These are phyloP conservation scores for Chiloscyllium plagiosum DNA, from an alignment of 2,113 vertebrate genomes.

Conservation along the genomic window DNA sequence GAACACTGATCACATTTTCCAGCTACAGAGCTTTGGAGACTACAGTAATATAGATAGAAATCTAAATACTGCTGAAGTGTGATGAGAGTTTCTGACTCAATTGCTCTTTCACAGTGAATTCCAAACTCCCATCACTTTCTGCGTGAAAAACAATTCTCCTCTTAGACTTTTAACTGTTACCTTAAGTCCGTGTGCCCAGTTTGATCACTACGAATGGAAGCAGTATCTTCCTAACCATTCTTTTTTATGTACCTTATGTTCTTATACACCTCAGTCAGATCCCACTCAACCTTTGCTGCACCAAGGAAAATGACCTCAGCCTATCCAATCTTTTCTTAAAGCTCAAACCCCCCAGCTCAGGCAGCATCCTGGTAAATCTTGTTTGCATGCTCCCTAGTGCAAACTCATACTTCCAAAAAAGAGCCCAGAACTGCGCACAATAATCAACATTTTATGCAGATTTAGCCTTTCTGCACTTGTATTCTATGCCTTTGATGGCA, in stretches of 20 bases:
- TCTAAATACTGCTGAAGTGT: no score
- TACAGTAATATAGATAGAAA: no score
- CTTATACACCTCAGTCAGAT: neutral
- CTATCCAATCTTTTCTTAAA: neutral
- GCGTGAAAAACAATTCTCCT: no score
- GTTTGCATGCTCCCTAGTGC: neutral
- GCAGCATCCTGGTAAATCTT: neutral
- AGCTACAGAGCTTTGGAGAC: no score
- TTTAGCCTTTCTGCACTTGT: neutral
- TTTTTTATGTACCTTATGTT: neutral
- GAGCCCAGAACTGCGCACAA: neutral
- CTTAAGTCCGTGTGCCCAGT: neutral
- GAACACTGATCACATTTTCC: no score
- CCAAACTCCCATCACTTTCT: neutral
- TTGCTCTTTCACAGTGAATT: neutral
- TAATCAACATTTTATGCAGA: neutral
- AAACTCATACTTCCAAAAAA: neutral
- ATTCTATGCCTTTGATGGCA: no score
- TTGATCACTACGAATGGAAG: neutral
- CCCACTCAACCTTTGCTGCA: no score
- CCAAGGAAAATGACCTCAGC: neutral
- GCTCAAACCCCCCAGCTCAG: neutral
- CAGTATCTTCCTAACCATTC: neutral
- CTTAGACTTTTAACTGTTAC: no score
- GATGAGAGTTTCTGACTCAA: neutral